Evolutionary conservation across 2,888 invertebrate genomes (phyloP).

Genomic region (Polyommatus icarus): DNA sequence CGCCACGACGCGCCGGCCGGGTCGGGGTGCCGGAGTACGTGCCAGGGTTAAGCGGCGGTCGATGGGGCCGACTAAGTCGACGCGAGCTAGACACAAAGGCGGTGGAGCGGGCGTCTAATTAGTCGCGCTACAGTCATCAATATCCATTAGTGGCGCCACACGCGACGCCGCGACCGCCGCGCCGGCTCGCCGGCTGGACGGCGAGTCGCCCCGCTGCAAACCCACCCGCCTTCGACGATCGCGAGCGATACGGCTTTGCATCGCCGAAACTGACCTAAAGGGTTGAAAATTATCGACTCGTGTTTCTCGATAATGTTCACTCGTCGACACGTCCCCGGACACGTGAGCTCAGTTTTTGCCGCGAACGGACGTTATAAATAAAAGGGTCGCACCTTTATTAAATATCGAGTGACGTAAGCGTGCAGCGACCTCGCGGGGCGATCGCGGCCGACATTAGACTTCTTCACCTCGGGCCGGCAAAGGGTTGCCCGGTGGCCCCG

Average conservation of each 20-base stretch:
- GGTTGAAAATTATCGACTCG: slow-evolving; percentile 44
- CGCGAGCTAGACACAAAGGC: slow-evolving; percentile 49
- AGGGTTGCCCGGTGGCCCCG: slow-evolving; percentile 77
- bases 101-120: slow-evolving; percentile 64
- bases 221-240: slow-evolving; percentile 54
- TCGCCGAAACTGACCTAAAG: slow-evolving; percentile 55
- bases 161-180: slow-evolving; percentile 59
- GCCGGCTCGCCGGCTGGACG: slow-evolving; percentile 44
- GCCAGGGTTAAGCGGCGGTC: slow-evolving; percentile 32
- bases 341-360: slow-evolving; percentile 32
- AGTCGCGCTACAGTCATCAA: slow-evolving; percentile 75
- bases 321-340: slow-evolving; percentile 15
- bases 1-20: slow-evolving; percentile 9
- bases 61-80: slow-evolving; percentile 52
- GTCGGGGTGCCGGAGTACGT: slow-evolving; percentile 31
- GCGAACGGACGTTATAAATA: slow-evolving; percentile 36
- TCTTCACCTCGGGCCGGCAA: slow-evolving; percentile 65
- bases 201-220: slow-evolving; percentile 50
- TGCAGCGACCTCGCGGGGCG: slow-evolving; percentile 60
- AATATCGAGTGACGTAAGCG: slow-evolving; percentile 63
- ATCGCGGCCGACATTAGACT: slow-evolving; percentile 70
- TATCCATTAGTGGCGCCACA: slow-evolving; percentile 79
- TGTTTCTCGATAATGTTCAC: background rate
- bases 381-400: slow-evolving; percentile 60
- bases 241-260: slow-evolving; percentile 64